phyloP scores from a whole-genome alignment of 2,113 vertebrate species.

The Mus spicilegus region DNA sequence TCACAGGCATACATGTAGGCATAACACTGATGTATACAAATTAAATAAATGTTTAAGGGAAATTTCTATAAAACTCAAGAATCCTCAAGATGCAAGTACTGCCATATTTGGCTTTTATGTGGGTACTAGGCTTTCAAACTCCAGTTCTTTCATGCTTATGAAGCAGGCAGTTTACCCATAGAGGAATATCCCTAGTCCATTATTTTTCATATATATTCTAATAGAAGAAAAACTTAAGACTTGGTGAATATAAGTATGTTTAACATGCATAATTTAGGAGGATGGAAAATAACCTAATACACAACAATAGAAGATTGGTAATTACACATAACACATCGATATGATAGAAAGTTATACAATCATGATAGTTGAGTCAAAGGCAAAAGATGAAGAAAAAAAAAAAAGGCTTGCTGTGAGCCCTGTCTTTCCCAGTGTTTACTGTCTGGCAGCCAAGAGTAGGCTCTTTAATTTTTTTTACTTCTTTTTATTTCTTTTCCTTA shows the following conservation, averaged over 20 bases:
- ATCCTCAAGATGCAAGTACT: not conserved
- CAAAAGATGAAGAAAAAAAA: conserved; percentile 10
- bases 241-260: not conserved
- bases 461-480: not conserved
- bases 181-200: not conserved
- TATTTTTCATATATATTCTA: not conserved
- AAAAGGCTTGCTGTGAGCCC: not conserved
- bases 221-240: not conserved
- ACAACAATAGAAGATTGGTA: not conserved
- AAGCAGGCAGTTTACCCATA: not conserved
- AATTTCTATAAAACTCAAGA: conserved; percentile 7
- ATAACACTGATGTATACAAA: not conserved
- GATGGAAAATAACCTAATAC: not conserved
- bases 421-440: not conserved
- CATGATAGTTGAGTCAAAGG: conserved; percentile 1
- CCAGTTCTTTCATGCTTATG: not conserved
- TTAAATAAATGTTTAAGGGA: not conserved
- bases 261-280: not conserved
- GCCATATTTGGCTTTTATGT: not conserved
- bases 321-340: not conserved
- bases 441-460: not conserved
- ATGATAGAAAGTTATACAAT: not conserved
- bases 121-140: not conserved
- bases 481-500: not conserved
- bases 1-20: too few relatives aligned